Conservation (phyloP, 1,140 invertebrate genomes). For the Euura lappo region DNA sequence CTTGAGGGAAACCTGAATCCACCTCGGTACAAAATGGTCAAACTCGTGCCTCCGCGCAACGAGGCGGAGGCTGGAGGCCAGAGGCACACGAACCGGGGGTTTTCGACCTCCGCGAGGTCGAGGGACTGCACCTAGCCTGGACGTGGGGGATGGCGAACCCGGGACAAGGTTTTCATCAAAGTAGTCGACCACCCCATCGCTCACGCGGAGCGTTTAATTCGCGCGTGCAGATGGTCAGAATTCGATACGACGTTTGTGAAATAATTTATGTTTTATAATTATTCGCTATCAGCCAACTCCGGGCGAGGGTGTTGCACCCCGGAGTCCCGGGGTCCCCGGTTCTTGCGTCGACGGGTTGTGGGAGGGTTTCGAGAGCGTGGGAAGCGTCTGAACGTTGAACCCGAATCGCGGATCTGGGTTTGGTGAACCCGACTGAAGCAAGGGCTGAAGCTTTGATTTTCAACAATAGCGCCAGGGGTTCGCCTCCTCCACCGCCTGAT, state of each 20-base stretch:
- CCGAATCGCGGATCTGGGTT: slow-evolving; percentile 17
- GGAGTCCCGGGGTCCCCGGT: not conserved
- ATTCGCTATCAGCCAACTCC: no score
- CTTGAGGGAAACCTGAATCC: no score
- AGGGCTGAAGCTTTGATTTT: no score
- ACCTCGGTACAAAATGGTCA: not conserved
- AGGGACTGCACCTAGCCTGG: not conserved
- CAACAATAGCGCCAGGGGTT: no score
- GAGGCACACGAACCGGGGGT: not conserved
- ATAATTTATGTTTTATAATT: no score
- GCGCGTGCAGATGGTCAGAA: no score
- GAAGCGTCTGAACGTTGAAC: slow-evolving; percentile 36
- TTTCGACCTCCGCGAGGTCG: not conserved
- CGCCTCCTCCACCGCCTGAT: no score
- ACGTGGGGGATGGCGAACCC: not conserved
- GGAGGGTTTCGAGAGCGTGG: not conserved
- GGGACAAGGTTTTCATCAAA: slow-evolving; percentile 2
- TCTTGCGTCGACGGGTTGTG: slow-evolving; percentile 8
- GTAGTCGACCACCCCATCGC: not conserved
- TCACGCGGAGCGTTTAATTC: not conserved
- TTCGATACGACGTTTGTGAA: no score
- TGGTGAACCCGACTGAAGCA: not conserved
- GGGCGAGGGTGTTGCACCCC: not conserved
- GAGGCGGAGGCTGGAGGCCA: not conserved
- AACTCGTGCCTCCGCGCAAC: not conserved